phyloP scores from a whole-genome alignment of 1,140 invertebrate species.

The Steinernema feltiae region DNA sequence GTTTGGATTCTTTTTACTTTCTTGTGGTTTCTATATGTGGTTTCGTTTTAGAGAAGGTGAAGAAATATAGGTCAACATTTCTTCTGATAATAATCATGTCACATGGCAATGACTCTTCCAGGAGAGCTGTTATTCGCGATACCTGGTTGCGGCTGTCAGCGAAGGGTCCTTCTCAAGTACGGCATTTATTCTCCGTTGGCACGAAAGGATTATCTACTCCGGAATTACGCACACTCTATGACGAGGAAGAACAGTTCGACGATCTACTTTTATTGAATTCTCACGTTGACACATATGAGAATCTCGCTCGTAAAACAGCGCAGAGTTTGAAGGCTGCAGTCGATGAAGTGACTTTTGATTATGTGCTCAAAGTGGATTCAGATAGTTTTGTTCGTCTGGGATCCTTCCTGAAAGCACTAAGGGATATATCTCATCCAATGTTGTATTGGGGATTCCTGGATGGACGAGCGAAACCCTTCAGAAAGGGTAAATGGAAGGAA shows the following conservation, averaged over 20 bases:
- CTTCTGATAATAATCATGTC: slow-evolving; percentile 53
- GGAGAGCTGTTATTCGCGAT: slow-evolving; percentile 40
- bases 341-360: slow-evolving; percentile 43
- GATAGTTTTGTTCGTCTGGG: slow-evolving; percentile 55
- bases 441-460: slow-evolving; percentile 57
- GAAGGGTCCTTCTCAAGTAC: slow-evolving; percentile 35
- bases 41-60: not conserved
- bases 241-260: slow-evolving; percentile 31
- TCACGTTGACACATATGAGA: slow-evolving; percentile 45
- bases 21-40: not conserved
- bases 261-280: slow-evolving; percentile 45
- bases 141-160: slow-evolving; percentile 52
- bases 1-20: no score
- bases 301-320: slow-evolving; percentile 47
- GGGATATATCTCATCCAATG: slow-evolving; percentile 49
- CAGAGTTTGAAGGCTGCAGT: slow-evolving; percentile 33
- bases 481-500: slow-evolving; percentile 51
- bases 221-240: slow-evolving; percentile 19
- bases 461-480: slow-evolving; percentile 51
- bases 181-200: slow-evolving; percentile 44
- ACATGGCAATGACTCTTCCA: slow-evolving; percentile 16
- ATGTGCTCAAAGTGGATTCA: slow-evolving; percentile 48
- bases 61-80: slow-evolving; percentile 41
- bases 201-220: slow-evolving; percentile 27
- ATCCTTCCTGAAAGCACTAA: slow-evolving; percentile 40